These are phyloP conservation scores for Colostygia pectinataria DNA, from an alignment of 2,888 invertebrate genomes.

Conservation along the genomic window DNA sequence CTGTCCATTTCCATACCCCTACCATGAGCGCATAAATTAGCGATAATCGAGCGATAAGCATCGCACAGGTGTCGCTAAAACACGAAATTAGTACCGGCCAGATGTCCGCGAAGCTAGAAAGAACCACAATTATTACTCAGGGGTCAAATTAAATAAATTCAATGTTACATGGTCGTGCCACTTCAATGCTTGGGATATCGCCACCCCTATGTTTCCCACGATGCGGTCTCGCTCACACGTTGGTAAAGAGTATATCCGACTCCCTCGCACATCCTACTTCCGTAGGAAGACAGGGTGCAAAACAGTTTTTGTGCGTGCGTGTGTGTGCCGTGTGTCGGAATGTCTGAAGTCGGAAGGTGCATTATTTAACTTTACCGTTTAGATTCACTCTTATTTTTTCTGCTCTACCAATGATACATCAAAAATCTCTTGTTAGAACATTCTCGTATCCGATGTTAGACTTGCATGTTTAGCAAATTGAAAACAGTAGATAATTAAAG, in stretches of 20 bases:
- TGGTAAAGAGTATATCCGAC: conserved; percentile 29
- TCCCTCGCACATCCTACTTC: conserved; percentile 60
- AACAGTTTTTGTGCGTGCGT: conserved; percentile 71
- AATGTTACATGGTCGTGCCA: conserved; percentile 57
- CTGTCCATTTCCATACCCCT: conserved; percentile 25
- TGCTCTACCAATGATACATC: too few relatives aligned
- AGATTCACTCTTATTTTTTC: neutral
- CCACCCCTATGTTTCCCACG: conserved; percentile 81
- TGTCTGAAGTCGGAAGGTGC: conserved; percentile 37
- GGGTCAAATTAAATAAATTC: conserved; percentile 50
- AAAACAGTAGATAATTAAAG: too few relatives aligned
- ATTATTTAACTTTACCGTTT: conserved; percentile 27
- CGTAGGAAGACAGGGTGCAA: conserved; percentile 77
- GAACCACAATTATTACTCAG: conserved; percentile 25
- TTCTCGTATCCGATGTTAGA: too few relatives aligned
- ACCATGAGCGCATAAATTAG: conserved; percentile 45
- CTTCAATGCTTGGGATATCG: conserved; percentile 77
- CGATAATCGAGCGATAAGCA: conserved; percentile 48
- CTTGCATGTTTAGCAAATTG: too few relatives aligned
- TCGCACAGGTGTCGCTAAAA: conserved; percentile 56
- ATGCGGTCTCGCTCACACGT: conserved; percentile 52
- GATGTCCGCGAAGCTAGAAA: conserved; percentile 40
- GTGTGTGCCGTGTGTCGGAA: conserved; percentile 70
- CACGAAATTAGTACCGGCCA: conserved; percentile 39
- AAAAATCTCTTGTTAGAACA: too few relatives aligned